These are phyloP conservation scores for Andrena cerasifolii DNA, from an alignment of 1,140 invertebrate species.

Conservation along the genomic window DNA sequence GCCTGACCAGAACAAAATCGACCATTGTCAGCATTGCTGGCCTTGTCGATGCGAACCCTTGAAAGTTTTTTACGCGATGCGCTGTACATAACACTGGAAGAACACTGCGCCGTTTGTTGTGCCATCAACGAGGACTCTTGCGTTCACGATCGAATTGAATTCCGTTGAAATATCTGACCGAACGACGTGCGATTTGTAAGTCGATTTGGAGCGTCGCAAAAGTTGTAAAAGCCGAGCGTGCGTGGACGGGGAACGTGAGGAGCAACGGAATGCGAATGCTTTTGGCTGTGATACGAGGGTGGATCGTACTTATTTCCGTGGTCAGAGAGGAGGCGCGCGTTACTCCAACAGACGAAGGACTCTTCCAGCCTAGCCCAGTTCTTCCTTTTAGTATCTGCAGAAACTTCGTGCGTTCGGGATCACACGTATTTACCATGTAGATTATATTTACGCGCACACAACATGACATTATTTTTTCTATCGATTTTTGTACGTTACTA, in stretches of 20 bases:
- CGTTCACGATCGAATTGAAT: background rate
- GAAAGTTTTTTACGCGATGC: no score
- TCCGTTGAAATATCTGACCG: constrained; percentile 2
- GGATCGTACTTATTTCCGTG: constrained; percentile 27
- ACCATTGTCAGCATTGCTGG: background rate
- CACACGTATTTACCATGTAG: constrained; percentile 22
- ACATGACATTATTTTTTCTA: constrained; percentile 28
- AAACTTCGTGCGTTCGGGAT: constrained; percentile 17
- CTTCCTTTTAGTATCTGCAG: constrained; percentile 8
- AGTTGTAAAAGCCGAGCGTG: background rate
- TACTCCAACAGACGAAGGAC: constrained; percentile 8
- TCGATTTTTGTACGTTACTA: constrained; percentile 48
- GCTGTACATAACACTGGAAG: no score
- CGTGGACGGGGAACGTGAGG: background rate
- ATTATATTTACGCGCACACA: constrained; percentile 32
- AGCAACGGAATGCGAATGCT: constrained; percentile 18
- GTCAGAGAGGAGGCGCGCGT: constrained; percentile 17
- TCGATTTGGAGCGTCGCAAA: background rate
- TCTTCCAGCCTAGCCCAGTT: constrained; percentile 48
- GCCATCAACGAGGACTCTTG: background rate
- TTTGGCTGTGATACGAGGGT: constrained; percentile 57
- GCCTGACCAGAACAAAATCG: background rate
- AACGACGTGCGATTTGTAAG: background rate
- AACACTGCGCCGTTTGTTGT: no score
- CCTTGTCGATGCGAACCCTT: no score